These are phyloP conservation scores for Chitala chitala DNA, from an alignment of 2,113 vertebrate species.

Conservation along the genomic window DNA sequence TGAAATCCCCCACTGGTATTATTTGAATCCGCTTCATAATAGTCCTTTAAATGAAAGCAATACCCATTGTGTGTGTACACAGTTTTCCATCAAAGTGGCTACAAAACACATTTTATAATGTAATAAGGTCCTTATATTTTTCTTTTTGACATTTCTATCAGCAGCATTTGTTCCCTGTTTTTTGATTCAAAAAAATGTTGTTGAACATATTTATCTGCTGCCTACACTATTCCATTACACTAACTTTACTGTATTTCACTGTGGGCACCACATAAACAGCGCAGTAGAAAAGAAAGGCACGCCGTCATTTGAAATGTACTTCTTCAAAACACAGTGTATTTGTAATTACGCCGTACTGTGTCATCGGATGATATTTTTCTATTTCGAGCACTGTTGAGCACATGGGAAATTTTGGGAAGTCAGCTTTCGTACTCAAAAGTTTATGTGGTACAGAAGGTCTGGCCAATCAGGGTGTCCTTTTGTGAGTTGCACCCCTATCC, in stretches of 20 bases:
- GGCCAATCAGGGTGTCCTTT: not conserved
- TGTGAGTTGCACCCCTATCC: constrained; percentile 31
- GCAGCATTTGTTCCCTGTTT: not conserved
- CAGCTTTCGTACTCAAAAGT: not conserved
- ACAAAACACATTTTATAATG: not conserved
- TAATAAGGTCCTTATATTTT: not conserved
- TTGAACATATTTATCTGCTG: not conserved
- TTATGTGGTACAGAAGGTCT: not conserved
- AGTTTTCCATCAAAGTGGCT: not conserved
- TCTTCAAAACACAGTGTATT: not conserved
- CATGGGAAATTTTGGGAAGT: not conserved
- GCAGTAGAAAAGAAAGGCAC: too few species aligned
- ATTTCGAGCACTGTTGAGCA: not conserved
- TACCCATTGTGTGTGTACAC: constrained; percentile 74
- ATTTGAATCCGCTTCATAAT: constrained; percentile 97
- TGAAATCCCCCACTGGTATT: constrained; percentile 79
- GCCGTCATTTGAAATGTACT: not conserved
- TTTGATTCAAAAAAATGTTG: not conserved
- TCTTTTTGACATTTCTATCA: not conserved
- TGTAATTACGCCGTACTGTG: not conserved
- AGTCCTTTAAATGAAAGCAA: constrained; percentile 77
- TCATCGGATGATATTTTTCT: not conserved
- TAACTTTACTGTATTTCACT: too few species aligned
- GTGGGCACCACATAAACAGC: too few species aligned
- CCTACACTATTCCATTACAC: not conserved